Conservation (phyloP, 2,113 vertebrate genomes). For the Bolborhynchus lineola region DNA sequence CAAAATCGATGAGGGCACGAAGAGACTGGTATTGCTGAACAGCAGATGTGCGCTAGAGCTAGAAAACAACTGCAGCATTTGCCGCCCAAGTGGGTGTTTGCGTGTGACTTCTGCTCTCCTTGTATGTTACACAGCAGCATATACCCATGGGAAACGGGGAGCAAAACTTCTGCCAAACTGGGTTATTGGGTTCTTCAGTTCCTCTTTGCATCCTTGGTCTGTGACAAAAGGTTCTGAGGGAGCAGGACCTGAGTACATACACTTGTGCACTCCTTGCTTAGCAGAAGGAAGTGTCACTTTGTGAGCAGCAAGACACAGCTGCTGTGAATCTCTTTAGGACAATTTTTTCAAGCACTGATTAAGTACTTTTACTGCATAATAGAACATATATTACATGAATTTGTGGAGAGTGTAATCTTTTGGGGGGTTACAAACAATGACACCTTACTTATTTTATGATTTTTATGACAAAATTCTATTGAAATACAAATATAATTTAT, state of each 20-base stretch:
- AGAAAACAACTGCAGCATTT: background rate
- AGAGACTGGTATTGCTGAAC: background rate
- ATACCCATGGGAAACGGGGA: background rate
- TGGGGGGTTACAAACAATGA: background rate
- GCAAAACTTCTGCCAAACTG: background rate
- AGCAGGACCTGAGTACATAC: background rate
- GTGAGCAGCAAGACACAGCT: background rate
- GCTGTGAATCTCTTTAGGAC: background rate
- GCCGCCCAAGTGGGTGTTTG: fast-evolving
- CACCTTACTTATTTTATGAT: background rate
- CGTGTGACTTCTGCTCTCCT: background rate
- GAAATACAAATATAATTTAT: background rate
- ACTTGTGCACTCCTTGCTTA: background rate
- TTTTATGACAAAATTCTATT: background rate
- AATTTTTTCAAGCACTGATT: background rate
- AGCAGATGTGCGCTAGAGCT: background rate
- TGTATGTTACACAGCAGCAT: background rate
- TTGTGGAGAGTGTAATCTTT: background rate
- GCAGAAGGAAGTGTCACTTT: background rate
- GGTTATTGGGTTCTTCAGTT: background rate
- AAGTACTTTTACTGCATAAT: background rate
- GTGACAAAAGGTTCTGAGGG: background rate
- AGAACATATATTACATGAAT: background rate
- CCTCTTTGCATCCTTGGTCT: background rate
- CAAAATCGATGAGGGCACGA: background rate